Conservation (phyloP, 2,797 vertebrate genomes). For the Diplodus sargus region DNA sequence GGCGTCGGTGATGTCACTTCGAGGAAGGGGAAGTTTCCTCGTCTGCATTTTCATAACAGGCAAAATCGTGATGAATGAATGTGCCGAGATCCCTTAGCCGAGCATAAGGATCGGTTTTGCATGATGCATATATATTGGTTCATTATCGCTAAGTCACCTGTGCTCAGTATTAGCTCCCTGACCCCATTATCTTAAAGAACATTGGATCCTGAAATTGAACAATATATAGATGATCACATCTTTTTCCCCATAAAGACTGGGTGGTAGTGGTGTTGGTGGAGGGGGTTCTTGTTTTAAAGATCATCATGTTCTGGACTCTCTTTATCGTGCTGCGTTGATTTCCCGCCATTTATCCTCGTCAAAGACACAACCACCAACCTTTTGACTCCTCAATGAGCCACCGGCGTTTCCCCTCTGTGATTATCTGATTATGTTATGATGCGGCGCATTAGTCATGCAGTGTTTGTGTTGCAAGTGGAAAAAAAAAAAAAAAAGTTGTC, state of each 20-base stretch:
- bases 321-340: conserved; percentile 58
- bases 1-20: conserved; percentile 60
- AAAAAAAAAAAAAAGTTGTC: conserved; percentile 61
- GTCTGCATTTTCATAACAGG: conserved; percentile 66
- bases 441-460: conserved; percentile 54
- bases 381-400: conserved; percentile 48
- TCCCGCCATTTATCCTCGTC: conserved; percentile 56
- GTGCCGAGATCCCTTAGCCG: conserved; percentile 57
- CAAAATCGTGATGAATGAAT: conserved; percentile 68
- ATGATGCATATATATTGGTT: conserved; percentile 87
- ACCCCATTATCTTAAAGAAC: conserved; percentile 80
- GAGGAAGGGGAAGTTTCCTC: conserved; percentile 22
- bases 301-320: conserved; percentile 40
- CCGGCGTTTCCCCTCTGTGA: conserved; percentile 60
- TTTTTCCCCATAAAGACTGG: conserved; percentile 25
- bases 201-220: conserved; percentile 77
- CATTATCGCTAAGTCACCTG: conserved; percentile 84
- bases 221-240: conserved; percentile 69
- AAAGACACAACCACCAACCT: conserved; percentile 54
- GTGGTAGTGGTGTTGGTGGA: neutral
- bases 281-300: conserved; percentile 34
- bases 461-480: conserved; percentile 66
- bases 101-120: conserved; percentile 71
- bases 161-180: conserved; percentile 72
- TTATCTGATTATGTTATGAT: conserved; percentile 62